phyloP scores from a whole-genome alignment of 2,888 invertebrate species.

The Spicauda simplicius region DNA sequence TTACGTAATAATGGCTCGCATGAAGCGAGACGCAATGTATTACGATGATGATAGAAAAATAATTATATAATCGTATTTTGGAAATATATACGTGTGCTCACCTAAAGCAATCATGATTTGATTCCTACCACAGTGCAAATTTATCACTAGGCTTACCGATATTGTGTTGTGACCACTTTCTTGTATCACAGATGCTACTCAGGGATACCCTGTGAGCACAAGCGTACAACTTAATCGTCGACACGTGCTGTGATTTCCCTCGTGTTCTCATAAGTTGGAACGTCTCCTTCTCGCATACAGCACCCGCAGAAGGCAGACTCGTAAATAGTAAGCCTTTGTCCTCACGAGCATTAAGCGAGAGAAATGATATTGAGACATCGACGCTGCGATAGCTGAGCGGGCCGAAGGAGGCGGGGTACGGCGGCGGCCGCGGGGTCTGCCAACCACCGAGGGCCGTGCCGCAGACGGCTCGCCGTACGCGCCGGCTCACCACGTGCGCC shows the following conservation, averaged over 20 bases:
- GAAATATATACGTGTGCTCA: conserved; percentile 62
- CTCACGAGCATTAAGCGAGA: conserved; percentile 84
- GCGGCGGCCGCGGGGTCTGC: conserved; percentile 66
- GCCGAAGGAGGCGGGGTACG: conserved; percentile 81
- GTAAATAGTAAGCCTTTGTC: conserved; percentile 83
- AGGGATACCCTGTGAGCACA: conserved; percentile 77
- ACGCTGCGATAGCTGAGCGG: conserved; percentile 73
- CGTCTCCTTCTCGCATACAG: conserved; percentile 93
- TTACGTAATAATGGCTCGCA: conserved; percentile 25
- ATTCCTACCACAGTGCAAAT: conserved; percentile 72
- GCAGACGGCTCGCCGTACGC: conserved; percentile 56
- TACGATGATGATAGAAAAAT: conserved; percentile 70
- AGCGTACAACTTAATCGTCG: conserved; percentile 71
- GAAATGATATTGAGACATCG: conserved; percentile 79
- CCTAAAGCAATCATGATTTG: conserved; percentile 68
- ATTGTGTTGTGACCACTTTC: conserved; percentile 81
- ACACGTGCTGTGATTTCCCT: conserved; percentile 78
- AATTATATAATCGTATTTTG: conserved; percentile 51
- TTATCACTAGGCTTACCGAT: conserved; percentile 78
- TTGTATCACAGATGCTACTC: conserved; percentile 82
- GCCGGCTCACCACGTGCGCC: conserved; percentile 62
- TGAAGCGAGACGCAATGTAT: conserved; percentile 35
- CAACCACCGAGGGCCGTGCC: conserved; percentile 72
- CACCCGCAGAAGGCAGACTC: conserved; percentile 91
- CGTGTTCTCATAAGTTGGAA: conserved; percentile 82